A percentile compares a stretch with the other conserved stretches of the same genome.
Evolutionary conservation across 2,797 vertebrate genomes (phyloP).

Genomic region (Sorex maritimensis): DNA sequence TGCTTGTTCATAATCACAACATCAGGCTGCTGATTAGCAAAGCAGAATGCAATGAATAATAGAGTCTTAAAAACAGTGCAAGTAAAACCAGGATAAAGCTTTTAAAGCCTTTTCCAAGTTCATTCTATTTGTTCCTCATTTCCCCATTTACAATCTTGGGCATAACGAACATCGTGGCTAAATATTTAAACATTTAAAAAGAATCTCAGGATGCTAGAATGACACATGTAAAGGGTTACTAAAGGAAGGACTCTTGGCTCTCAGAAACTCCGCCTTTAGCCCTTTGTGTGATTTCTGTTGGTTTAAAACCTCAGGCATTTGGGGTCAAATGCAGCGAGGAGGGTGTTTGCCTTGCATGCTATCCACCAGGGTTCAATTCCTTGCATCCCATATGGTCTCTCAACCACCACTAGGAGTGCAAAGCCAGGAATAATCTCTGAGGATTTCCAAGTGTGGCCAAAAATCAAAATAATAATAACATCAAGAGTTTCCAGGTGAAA

Average conservation of each 20-base stretch:
- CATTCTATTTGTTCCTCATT: background rate
- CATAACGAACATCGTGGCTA: background rate
- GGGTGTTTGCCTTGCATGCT: too few relatives aligned
- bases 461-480: background rate
- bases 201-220: background rate
- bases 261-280: background rate
- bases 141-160: background rate
- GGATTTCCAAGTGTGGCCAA: too few relatives aligned
- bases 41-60: background rate
- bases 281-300: background rate
- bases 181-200: background rate
- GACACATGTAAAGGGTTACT: background rate
- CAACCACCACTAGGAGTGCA: too few relatives aligned
- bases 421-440: too few relatives aligned
- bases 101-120: background rate
- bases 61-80: background rate
- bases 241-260: background rate
- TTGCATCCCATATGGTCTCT: too few relatives aligned
- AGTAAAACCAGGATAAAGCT: background rate
- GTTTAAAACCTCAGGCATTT: background rate
- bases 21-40: background rate
- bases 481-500: background rate
- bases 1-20: constrained; percentile 29
- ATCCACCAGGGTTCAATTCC: too few relatives aligned
- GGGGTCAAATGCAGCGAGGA: too few relatives aligned